Base-by-base conservation (phyloP, 2,888 invertebrate genomes). In the Ethmia dodecea region DNA sequence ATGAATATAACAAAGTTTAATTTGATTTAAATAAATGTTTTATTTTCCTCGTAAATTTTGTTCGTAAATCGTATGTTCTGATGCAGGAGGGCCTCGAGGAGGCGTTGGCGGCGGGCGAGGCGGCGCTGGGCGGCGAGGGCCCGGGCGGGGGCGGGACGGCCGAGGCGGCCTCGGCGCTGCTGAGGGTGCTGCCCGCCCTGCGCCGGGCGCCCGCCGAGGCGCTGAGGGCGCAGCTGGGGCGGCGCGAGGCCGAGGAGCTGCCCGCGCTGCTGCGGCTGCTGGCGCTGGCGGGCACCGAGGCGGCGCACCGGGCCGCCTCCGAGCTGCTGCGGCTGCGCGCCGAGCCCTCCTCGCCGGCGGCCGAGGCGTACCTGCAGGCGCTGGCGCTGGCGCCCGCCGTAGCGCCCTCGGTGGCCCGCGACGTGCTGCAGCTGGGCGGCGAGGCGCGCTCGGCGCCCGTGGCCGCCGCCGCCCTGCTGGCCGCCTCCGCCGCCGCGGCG, bases 201-300 rank as follows among this genome's bases (percentile, higher is more conserved):
- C 18, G 37, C 28, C 29, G 49, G 35, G 13, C 43, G 16, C 5
- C 43, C 50, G 3, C 52, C 51, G 27, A 13, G 43, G 30, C n/a
- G 47, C 44, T 24, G 42, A 33, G 42, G 47, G 47, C 52, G 43
- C 39, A 18, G 12, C 49, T 58, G 40, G 18, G 18, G 18, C 18
- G 18, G 18, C 18, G 65, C 42, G 42, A 73, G 55, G 38, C 51
- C 60, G 42, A 62, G 58, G 86, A 92, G 49, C 91, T 95, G 18
- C 95, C 95, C 74, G 94, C 94, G 47, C 95, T 95, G 73, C 95
- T 95, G 81, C 95, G 94, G 75, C 95, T 18, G 18, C 18, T 18
- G 9, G 18, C 1, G 18, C 18, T 18, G 6, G 20, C 5, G n/a
- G n/a, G n/a, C n/a, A n/a, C n/a, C n/a, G n/a, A n/a, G n/a, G n/a